These are phyloP conservation scores for Piezodorus guildinii DNA, from an alignment of 1,140 invertebrate species.

Conservation along the genomic window DNA sequence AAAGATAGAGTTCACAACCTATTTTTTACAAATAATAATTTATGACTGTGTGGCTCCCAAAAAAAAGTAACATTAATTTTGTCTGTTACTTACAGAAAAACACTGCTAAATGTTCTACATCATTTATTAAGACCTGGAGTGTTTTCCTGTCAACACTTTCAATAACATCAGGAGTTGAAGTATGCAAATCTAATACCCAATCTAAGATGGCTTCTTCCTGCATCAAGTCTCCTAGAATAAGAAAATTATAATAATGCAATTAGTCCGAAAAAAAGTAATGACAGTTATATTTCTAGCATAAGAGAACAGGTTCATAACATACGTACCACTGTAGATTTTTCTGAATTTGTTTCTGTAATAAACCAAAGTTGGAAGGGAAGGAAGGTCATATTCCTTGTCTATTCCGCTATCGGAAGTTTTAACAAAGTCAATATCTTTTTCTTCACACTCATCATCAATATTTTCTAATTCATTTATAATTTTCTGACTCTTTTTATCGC, in stretches of 20 bases:
- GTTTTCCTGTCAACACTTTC: constrained; percentile 85
- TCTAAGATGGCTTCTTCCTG: constrained; percentile 82
- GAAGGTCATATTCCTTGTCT: constrained; percentile 78
- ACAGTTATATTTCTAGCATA: background rate
- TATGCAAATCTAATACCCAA: constrained; percentile 78
- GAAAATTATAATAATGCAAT: background rate
- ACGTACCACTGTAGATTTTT: constrained; percentile 58
- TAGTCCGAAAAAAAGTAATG: background rate
- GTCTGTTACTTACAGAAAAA: constrained; percentile 69
- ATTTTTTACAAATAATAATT: too few species aligned
- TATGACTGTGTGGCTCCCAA: background rate
- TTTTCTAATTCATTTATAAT: constrained; percentile 84
- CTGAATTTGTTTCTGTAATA: constrained; percentile 86
- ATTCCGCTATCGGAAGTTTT: constrained; percentile 84
- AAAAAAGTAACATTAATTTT: too few species aligned
- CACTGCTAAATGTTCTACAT: constrained; percentile 82
- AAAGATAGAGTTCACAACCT: too few species aligned
- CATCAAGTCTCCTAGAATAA: constrained; percentile 61
- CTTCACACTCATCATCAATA: constrained; percentile 88
- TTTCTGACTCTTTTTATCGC: constrained; percentile 78
- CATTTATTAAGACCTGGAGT: constrained; percentile 74
- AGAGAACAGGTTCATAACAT: background rate
- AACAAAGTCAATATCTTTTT: constrained; percentile 83
- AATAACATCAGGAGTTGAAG: constrained; percentile 75
- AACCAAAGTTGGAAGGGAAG: constrained; percentile 66